These are phyloP conservation scores for Thripadectes ignobilis DNA, from an alignment of 2,797 vertebrate species.

Conservation along the genomic window DNA sequence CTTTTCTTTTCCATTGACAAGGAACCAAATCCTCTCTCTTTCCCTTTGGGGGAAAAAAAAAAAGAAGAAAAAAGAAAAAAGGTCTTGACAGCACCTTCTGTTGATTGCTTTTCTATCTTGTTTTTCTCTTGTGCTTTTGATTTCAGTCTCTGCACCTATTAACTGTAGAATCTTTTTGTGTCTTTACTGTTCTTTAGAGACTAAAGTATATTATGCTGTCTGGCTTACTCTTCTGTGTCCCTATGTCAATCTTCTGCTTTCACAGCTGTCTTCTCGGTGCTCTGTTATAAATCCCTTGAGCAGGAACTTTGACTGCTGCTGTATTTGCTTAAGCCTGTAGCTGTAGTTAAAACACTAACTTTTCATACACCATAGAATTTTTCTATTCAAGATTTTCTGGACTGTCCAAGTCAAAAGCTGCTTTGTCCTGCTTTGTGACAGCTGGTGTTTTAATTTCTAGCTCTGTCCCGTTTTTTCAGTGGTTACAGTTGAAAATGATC, in stretches of 20 bases:
- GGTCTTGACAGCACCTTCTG: neutral
- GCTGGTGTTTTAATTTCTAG: neutral
- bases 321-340: neutral
- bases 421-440: neutral
- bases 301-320: neutral
- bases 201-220: neutral
- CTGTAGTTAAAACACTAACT: neutral
- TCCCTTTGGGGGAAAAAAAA: no score
- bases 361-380: neutral
- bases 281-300: neutral
- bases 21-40: neutral
- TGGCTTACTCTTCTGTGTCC: neutral
- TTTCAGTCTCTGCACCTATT: neutral
- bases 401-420: neutral
- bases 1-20: neutral
- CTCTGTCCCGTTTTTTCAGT: neutral
- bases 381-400: neutral
- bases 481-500: neutral
- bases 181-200: neutral
- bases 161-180: neutral
- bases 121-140: neutral
- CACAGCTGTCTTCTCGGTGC: neutral
- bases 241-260: slow-evolving; percentile 14
- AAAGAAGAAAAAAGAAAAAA: no score
- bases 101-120: neutral